Conservation (phyloP, 2,888 invertebrate species). For the Oscheius sp. region DNA sequence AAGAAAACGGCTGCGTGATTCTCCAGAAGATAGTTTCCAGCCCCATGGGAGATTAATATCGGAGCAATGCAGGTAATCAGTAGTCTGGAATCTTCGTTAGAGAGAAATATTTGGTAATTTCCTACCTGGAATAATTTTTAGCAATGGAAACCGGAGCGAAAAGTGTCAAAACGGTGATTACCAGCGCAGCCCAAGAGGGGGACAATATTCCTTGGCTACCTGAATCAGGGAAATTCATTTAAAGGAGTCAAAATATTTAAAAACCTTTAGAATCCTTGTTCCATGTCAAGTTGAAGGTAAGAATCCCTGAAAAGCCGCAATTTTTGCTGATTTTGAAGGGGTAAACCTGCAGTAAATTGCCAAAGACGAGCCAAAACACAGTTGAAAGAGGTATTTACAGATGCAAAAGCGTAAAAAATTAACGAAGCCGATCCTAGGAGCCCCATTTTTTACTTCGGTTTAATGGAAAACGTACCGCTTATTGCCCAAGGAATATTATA, state of each 20-base stretch:
- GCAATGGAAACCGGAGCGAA: neutral
- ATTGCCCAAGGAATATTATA: neutral
- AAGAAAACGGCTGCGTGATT: conserved; percentile 1
- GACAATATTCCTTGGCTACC: neutral
- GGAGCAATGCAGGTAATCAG: conserved; percentile 1
- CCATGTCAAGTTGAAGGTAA: neutral
- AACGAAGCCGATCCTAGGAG: neutral
- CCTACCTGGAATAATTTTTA: neutral
- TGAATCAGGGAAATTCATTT: neutral
- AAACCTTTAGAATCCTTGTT: neutral
- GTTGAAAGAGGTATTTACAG: neutral
- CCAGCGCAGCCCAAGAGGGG: neutral
- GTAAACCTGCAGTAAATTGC: conserved; percentile 1
- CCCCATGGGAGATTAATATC: neutral
- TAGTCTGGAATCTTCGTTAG: conserved; percentile 5
- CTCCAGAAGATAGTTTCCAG: conserved; percentile 11
- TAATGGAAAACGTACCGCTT: neutral
- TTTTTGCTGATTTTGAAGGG: too few relatives aligned
- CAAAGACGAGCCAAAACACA: conserved; percentile 1
- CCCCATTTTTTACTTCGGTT: neutral
- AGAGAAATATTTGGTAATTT: neutral
- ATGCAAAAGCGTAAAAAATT: neutral
- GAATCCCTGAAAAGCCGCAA: neutral
- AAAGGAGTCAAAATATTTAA: neutral
- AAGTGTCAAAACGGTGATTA: neutral